Evolutionary conservation across 2,888 invertebrate species (phyloP), one percentile per base, ranked within the genome.

Genomic region (Therioaphis trifolii): DNA sequence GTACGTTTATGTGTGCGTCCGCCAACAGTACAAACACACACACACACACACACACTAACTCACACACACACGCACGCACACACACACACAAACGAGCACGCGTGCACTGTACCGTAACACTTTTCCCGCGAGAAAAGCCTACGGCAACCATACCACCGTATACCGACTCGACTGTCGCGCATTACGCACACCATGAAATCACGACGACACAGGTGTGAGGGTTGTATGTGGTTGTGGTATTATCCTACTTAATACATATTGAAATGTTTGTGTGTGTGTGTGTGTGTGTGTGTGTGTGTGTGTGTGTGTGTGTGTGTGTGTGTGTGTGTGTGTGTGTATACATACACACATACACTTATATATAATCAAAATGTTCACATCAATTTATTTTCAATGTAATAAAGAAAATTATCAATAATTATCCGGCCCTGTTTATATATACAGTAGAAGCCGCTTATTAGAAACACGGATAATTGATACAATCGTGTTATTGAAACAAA

Each of bases 181-280:
- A 72, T 96, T 96, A 89, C 96, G 96, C 84, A 24, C 69, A 9
- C 21, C 52, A 27, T 40, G 68, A 78, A 78, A 78, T 78, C 68
- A 40, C 74, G 15, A 24, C 68, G 66, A 29, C 66, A 29, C 21
- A 43, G 52, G 15, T 63, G 61, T 61, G 74, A 5, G 58, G 9
- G 52, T n/a, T n/a, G n/a, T n/a, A n/a, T n/a, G n/a, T n/a, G n/a
- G n/a, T n/a, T n/a, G n/a, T n/a, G n/a, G n/a, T n/a, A n/a, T n/a
- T n/a, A n/a, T n/a, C n/a, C n/a, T n/a, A n/a, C n/a, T n/a, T n/a
- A n/a, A n/a, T n/a, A n/a, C n/a, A n/a, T n/a, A n/a, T n/a, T n/a
- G 12, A 58, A 5, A 40, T 58, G 35, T 61, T 35, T 7, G 35
- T 3, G 35, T 35, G 7, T 18, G 15, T 18, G 7, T 21, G 18